These are phyloP conservation scores for Haemorhous mexicanus DNA, from an alignment of 2,113 vertebrate genomes.

Conservation along the genomic window DNA sequence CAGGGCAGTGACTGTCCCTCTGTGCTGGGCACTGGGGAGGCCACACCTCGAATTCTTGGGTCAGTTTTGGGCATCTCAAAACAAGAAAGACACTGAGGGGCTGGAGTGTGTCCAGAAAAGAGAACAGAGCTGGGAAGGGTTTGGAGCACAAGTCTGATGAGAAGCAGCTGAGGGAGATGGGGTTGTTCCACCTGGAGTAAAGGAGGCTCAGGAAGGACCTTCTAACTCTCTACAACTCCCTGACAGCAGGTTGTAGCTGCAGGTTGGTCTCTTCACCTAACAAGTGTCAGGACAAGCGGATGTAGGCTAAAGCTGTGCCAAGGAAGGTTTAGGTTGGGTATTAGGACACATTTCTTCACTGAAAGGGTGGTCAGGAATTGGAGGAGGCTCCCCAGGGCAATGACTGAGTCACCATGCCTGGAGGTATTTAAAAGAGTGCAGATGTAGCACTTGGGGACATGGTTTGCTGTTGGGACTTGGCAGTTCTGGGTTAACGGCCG, in stretches of 20 bases:
- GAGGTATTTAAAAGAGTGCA: background rate
- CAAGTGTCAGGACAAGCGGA: background rate
- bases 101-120: fast-evolving
- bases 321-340: background rate
- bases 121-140: background rate
- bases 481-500: background rate
- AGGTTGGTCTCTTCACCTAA: background rate
- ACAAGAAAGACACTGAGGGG: background rate
- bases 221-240: background rate
- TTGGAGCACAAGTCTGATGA: background rate
- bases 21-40: background rate
- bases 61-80: background rate
- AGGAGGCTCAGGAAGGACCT: background rate
- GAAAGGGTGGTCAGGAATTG: background rate
- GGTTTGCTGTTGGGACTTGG: background rate
- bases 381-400: background rate
- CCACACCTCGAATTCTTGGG: background rate
- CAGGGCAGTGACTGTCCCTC: background rate
- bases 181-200: background rate
- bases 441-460: background rate
- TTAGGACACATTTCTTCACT: background rate
- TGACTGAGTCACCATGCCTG: fast-evolving
- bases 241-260: background rate
- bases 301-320: background rate
- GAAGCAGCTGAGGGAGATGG: background rate